Percentiles rank a stretch among this genome's conserved stretches.
Evolutionary conservation across 2,797 vertebrate species (phyloP).

Genomic region (Sebastolobus altivelis): DNA sequence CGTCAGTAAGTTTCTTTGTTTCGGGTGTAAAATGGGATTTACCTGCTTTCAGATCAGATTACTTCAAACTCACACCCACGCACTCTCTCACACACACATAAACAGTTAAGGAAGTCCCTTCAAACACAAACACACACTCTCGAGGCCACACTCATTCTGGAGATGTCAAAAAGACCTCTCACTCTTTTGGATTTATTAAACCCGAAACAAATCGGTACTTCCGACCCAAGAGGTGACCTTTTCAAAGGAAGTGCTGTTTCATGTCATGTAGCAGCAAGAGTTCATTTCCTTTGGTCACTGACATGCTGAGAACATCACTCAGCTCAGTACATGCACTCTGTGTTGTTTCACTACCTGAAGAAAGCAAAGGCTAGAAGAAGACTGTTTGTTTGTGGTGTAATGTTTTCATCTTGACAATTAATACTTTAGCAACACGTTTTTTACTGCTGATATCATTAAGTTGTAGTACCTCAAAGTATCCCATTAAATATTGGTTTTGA

Average conservation of each 20-base stretch:
- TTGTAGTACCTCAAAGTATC: not conserved
- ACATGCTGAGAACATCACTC: constrained; percentile 43
- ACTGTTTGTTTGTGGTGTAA: not conserved
- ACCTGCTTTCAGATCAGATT: constrained; percentile 68
- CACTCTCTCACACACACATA: constrained; percentile 24
- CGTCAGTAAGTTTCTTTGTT: constrained; percentile 77
- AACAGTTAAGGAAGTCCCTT: constrained; percentile 1
- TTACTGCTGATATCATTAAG: not conserved
- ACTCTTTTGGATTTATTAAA: constrained; percentile 80
- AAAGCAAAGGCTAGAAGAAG: not conserved
- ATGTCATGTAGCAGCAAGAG: constrained; percentile 76
- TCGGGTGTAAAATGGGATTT: constrained; percentile 64
- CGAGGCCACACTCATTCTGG: constrained; percentile 37
- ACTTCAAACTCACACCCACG: constrained; percentile 32
- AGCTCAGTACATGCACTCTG: not conserved
- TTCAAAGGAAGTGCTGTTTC: constrained; percentile 76
- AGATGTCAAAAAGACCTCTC: constrained; percentile 50
- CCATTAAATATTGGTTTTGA: not conserved
- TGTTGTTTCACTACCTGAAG: constrained; percentile 11
- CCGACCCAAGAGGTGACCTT: constrained; percentile 61
- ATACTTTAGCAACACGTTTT: not conserved
- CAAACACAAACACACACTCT: constrained; percentile 11
- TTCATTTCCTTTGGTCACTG: constrained; percentile 55
- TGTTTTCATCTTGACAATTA: not conserved
- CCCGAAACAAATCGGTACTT: constrained; percentile 55